phyloP scores from a whole-genome alignment of 2,888 invertebrate genomes.

The Diaprepes abbreviatus region DNA sequence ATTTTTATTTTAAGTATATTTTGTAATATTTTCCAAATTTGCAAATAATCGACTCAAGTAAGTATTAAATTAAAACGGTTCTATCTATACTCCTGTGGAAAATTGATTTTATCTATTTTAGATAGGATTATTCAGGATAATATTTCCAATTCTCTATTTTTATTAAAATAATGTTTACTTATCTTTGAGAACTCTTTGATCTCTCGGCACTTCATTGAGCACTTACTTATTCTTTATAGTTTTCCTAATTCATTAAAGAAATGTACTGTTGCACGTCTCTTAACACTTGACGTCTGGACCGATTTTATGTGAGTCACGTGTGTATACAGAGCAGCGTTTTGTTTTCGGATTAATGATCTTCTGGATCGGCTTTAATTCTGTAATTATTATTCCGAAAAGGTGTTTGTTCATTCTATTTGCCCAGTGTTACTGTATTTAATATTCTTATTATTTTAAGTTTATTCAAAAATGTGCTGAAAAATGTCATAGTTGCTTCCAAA shows the following conservation, averaged over 20 bases:
- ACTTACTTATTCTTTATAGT: constrained; percentile 64
- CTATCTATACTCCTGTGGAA: no score
- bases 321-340: constrained; percentile 56
- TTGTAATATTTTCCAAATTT: no score
- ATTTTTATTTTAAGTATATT: no score
- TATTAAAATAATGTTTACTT: constrained; percentile 60
- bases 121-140: background rate
- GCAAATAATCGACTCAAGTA: no score
- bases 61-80: no score
- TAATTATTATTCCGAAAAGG: no score
- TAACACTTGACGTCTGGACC: constrained; percentile 64
- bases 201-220: constrained; percentile 64
- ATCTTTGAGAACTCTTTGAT: constrained; percentile 60
- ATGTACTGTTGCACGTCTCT: constrained; percentile 64
- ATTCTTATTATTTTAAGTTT: no score
- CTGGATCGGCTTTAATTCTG: no score
- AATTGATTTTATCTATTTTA: background rate
- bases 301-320: constrained; percentile 66
- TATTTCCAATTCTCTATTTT: constrained; percentile 52
- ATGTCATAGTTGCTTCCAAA: no score
- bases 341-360: constrained; percentile 47
- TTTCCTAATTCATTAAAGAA: constrained; percentile 63
- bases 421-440: no score
- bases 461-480: no score
- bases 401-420: no score